A percentile compares a stretch with the other conserved stretches of the same genome.
Conservation (phyloP, 2,888 invertebrate genomes). For the Meteorus cinctellus region DNA sequence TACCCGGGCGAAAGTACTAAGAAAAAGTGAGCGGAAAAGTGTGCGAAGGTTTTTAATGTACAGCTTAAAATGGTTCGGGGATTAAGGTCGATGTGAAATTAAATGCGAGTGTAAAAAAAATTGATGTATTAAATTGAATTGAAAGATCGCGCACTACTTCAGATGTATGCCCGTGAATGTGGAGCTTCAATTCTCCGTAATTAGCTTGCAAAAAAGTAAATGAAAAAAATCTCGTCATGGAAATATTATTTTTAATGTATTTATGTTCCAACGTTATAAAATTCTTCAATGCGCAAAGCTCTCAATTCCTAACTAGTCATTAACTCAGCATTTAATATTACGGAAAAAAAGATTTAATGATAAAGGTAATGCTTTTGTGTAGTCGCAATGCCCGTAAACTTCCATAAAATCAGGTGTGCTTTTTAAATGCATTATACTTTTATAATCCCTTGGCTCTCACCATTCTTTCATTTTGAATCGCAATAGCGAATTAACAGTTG, state of each 20-base stretch:
- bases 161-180: not conserved
- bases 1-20: slow-evolving; percentile 26
- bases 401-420: not conserved
- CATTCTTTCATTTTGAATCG: no score
- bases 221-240: not conserved
- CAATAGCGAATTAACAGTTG: no score
- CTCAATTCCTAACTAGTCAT: not conserved
- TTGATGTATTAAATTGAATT: not conserved
- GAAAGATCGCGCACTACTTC: not conserved
- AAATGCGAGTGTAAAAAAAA: not conserved
- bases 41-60: slow-evolving; percentile 52
- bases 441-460: no score
- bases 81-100: slow-evolving; percentile 16
- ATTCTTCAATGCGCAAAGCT: not conserved
- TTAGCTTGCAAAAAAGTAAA: not conserved
- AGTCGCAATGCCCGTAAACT: not conserved
- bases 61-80: slow-evolving; percentile 50
- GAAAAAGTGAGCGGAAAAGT: not conserved
- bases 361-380: not conserved
- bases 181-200: not conserved
- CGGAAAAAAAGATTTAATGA: not conserved
- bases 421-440: not conserved
- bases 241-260: not conserved
- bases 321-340: not conserved
- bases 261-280: not conserved